Conservation (phyloP, 2,113 vertebrate species). For the Cinclus mexicanus region DNA sequence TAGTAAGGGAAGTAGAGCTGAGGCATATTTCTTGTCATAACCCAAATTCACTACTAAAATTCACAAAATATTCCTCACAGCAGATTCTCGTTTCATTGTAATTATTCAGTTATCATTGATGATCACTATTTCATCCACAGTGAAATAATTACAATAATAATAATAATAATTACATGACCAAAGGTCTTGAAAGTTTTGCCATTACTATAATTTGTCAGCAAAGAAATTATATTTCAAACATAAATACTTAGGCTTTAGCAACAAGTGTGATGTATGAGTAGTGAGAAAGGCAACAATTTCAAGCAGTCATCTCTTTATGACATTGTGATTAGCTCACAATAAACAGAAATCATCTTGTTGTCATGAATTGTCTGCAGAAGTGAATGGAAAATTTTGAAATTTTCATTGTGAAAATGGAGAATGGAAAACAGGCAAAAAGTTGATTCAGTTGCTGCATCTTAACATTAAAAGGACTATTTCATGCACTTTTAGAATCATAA, state of each 20-base stretch:
- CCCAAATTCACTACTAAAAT: background rate
- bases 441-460: background rate
- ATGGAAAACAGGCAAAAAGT: background rate
- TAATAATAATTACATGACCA: background rate
- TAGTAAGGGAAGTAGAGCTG: background rate
- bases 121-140: background rate
- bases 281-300: background rate
- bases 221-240: background rate
- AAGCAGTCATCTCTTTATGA: background rate
- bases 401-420: background rate
- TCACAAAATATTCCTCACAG: background rate
- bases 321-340: background rate
- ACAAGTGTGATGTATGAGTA: background rate
- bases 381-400: background rate
- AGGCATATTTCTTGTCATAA: background rate
- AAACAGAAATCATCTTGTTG: background rate
- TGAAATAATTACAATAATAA: background rate
- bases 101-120: background rate
- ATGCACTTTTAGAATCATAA: background rate
- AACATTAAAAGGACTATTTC: background rate
- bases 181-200: background rate
- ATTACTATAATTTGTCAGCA: background rate
- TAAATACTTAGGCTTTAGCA: background rate
- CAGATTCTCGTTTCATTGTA: background rate
- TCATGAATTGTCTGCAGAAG: background rate